Evolutionary conservation across 2,797 vertebrate genomes (phyloP), one percentile per base, ranked within the genome.

Genomic region (Fistularia commersonii): DNA sequence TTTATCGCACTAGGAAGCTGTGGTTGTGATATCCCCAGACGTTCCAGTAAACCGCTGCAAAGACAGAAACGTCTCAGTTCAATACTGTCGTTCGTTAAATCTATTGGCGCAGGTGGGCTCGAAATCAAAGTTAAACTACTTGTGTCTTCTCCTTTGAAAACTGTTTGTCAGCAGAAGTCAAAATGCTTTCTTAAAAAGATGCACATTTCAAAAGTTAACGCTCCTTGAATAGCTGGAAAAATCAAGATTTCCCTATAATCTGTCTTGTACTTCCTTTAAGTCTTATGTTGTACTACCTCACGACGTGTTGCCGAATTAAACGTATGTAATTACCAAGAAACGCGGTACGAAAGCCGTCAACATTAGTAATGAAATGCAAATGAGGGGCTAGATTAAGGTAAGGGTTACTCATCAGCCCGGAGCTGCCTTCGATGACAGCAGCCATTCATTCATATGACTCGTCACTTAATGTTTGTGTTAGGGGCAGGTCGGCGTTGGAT

Each of bases 291-390:
- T n/a, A n/a, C n/a, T 23, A 23, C 23, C 2, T 23, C n/a, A 23
- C 4, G 23, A 2, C 23, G 23, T 23, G 23, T 11, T 43, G 5
- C 15, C 39, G 40, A 53, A 72, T 64, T 47, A 51, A 54, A 47
- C 59, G 61, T 75, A 41, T 56, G 45, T 61, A 57, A 51, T 57
- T 61, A 47, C 46, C 69, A 60, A 44, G 57, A 54, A 64, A 55
- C 57, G 42, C 46, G 51, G 68, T 56, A 50, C 36, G 56, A 60
- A 57, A 57, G 44, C 41, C 45, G 40, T 68, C 32, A 34, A 36
- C 58, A 48, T 74, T 69, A 67, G 66, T 76, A 57, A 62, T 59
- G 72, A 66, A 58, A 79, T 80, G 69, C 59, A 72, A 81, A 80
- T 74, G 12, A 65, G 47, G 11, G 48, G 43, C n/a, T 57, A 50